Evolutionary conservation across 2,888 invertebrate species (phyloP).

Genomic region (Tachina lurida): DNA sequence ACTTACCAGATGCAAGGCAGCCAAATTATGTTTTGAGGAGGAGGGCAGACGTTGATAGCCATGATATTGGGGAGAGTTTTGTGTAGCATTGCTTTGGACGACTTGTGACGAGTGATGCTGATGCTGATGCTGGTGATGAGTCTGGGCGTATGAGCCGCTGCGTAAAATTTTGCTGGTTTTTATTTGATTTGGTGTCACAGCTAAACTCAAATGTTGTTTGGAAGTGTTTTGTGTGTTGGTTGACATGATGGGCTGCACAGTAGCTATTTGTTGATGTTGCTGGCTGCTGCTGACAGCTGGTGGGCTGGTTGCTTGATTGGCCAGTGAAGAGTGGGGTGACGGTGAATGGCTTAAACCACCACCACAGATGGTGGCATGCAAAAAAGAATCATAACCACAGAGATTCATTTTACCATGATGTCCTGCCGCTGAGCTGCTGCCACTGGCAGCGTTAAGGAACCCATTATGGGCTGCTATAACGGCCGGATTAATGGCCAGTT

Average conservation of each 20-base stretch:
- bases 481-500: constrained; percentile 85
- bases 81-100: constrained; percentile 66
- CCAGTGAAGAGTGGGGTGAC: constrained; percentile 42
- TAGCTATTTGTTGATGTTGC: constrained; percentile 77
- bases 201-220: constrained; percentile 65
- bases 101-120: constrained; percentile 60
- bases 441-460: constrained; percentile 39
- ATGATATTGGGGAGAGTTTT: constrained; percentile 78
- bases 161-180: constrained; percentile 75
- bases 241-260: constrained; percentile 81
- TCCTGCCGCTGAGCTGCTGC: constrained; percentile 60
- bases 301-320: background rate
- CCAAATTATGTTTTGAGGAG: constrained; percentile 77
- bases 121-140: constrained; percentile 68
- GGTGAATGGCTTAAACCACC: constrained; percentile 74
- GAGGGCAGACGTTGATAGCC: constrained; percentile 77
- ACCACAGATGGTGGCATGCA: constrained; percentile 86
- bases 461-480: constrained; percentile 82
- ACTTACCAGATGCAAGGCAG: constrained; percentile 76
- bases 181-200: constrained; percentile 72
- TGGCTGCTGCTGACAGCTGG: background rate
- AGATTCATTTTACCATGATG: constrained; percentile 83
- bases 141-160: constrained; percentile 72
- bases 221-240: constrained; percentile 60
- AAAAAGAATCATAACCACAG: constrained; percentile 85